Evolutionary conservation across 2,888 invertebrate species (phyloP).

Genomic region (Polymixis flavicincta): DNA sequence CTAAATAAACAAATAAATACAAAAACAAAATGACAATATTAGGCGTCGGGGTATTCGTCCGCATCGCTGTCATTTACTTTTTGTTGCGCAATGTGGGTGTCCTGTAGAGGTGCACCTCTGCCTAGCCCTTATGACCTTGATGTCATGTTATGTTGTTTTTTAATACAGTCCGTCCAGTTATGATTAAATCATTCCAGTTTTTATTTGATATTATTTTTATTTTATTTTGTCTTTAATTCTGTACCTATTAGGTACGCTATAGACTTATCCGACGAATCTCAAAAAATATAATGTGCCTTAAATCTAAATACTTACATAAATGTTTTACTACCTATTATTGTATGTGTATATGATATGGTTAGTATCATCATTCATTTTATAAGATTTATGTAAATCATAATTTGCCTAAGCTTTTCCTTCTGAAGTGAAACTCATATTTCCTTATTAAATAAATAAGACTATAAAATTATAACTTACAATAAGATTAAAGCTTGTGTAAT

Average conservation of each 20-base stretch:
- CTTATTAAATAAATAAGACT: background rate
- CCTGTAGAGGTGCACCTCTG: background rate
- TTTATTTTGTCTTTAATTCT: background rate
- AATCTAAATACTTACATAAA: background rate
- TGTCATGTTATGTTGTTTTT: background rate
- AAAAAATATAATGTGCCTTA: constrained; percentile 37
- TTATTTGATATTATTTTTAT: constrained; percentile 3
- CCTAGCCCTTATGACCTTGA: background rate
- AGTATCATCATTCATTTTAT: background rate
- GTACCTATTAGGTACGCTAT: constrained; percentile 6
- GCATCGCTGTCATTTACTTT: too few relatives aligned
- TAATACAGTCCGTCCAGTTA: constrained; percentile 29
- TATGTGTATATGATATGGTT: constrained; percentile 19
- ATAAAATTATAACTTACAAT: background rate
- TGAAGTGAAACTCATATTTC: background rate
- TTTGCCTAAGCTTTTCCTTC: background rate
- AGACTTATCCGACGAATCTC: constrained; percentile 37
- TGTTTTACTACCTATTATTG: constrained; percentile 1
- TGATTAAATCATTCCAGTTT: constrained; percentile 21
- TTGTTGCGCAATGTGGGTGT: background rate
- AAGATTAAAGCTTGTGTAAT: background rate
- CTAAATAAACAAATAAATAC: too few relatives aligned
- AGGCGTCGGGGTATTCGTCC: too few relatives aligned
- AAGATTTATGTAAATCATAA: too few relatives aligned
- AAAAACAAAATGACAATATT: too few relatives aligned